These are phyloP conservation scores for Apodemia mormo DNA, from an alignment of 2,888 invertebrate species.

Conservation along the genomic window DNA sequence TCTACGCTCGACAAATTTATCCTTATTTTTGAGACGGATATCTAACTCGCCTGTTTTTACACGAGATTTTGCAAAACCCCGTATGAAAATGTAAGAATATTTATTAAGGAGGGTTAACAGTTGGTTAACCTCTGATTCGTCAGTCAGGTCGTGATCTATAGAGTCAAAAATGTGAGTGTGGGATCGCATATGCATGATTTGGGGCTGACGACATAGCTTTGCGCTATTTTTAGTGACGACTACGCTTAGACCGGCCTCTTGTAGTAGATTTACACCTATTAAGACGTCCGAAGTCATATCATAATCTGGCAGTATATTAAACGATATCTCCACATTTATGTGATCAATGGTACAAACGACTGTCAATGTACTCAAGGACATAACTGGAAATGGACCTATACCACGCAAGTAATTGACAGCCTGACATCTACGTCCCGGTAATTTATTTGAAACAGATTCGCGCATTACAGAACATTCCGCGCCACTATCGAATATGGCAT, in stretches of 20 bases:
- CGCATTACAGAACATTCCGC: conserved; percentile 41
- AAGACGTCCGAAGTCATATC: conserved; percentile 25
- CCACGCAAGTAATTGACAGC: conserved; percentile 28
- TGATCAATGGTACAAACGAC: conserved; percentile 25
- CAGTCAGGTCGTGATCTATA: too few species aligned
- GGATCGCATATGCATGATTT: too few species aligned
- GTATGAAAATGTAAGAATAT: conserved; percentile 25
- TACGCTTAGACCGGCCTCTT: conserved; percentile 17
- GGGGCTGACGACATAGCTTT: too few species aligned
- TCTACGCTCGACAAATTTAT: conserved; percentile 25
- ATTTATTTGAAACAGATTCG: conserved; percentile 35
- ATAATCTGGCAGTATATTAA: conserved; percentile 23
- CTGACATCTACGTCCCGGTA: conserved; percentile 36
- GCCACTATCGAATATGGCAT: conserved; percentile 33
- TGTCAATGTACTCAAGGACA: conserved; percentile 21
- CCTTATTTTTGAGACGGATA: conserved; percentile 25
- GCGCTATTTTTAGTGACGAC: too few species aligned
- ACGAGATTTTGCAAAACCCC: conserved; percentile 23
- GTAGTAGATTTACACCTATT: conserved; percentile 28
- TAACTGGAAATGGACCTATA: conserved; percentile 21
- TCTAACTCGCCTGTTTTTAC: conserved; percentile 24
- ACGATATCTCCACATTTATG: conserved; percentile 26
- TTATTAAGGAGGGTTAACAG: conserved; percentile 24
- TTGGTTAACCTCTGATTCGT: too few species aligned
- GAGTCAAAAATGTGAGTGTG: too few species aligned